Percentiles rank a stretch among this genome's conserved stretches.
Evolutionary conservation across 2,113 vertebrate genomes (phyloP).

Genomic region (Spilogale gracilis): DNA sequence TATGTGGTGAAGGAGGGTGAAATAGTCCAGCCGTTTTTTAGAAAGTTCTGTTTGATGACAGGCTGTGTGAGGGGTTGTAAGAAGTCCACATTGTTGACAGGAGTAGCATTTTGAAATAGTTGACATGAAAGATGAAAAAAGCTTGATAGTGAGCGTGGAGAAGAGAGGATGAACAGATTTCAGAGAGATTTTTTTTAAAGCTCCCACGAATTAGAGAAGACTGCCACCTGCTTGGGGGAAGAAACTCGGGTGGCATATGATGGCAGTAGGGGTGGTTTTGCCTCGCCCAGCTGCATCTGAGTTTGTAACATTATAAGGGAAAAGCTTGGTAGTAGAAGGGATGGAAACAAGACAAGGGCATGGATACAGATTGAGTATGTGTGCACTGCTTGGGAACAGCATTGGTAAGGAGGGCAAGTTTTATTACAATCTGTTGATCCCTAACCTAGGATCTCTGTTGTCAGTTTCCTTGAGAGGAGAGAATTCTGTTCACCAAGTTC

Average conservation of each 20-base stretch:
- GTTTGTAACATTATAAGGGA: neutral
- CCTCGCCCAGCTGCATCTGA: neutral
- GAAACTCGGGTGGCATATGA: neutral
- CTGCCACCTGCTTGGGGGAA: neutral
- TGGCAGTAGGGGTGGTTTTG: neutral
- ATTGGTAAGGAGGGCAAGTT: neutral
- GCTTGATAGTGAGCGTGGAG: neutral
- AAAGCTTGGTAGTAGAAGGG: neutral
- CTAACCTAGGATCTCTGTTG: neutral
- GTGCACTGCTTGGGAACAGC: neutral
- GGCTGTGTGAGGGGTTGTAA: neutral
- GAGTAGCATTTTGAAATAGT: slow-evolving; percentile 24
- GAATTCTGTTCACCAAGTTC: slow-evolving; percentile 61
- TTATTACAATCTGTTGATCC: neutral
- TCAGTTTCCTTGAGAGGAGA: slow-evolving; percentile 75
- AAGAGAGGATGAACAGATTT: neutral
- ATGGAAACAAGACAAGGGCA: neutral
- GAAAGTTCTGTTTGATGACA: neutral
- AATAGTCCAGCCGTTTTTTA: neutral
- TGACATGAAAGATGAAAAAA: neutral
- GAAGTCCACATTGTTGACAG: neutral
- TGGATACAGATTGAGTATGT: neutral
- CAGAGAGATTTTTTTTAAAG: neutral
- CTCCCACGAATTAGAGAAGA: neutral
- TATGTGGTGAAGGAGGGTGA: neutral